These are phyloP conservation scores for Zenarchopterus dispar DNA, from an alignment of 2,797 vertebrate species.

Conservation along the genomic window DNA sequence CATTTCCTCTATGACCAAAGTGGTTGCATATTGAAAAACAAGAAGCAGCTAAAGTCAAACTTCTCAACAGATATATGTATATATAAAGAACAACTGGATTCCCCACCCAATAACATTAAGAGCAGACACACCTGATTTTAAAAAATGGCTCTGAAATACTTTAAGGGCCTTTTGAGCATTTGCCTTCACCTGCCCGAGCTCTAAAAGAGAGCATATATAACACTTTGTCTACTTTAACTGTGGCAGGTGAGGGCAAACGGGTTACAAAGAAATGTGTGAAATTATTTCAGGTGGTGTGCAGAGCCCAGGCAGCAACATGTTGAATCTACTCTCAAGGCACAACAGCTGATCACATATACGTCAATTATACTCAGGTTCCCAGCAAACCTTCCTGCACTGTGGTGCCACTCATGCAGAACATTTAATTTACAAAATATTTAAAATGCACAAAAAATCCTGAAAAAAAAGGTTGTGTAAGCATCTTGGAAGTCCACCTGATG, in stretches of 20 bases:
- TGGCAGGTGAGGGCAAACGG: conserved; percentile 16
- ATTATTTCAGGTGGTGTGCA: conserved; percentile 81
- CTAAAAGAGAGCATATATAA: conserved; percentile 7
- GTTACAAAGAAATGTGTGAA: conserved; percentile 42
- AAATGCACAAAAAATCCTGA: conserved; percentile 50
- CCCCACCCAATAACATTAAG: conserved; percentile 63
- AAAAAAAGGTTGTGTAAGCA: conserved; percentile 61
- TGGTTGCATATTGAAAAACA: conserved; percentile 99
- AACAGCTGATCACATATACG: conserved; percentile 95
- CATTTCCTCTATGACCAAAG: conserved; percentile 92
- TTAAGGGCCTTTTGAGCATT: conserved; percentile 42
- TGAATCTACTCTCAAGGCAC: conserved; percentile 99
- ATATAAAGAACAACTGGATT: conserved; percentile 84
- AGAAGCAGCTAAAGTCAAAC: conserved; percentile 94
- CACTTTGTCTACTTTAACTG: conserved; percentile 2
- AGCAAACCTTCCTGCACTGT: conserved; percentile 61
- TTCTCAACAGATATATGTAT: conserved; percentile 84
- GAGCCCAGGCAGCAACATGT: conserved; percentile 94
- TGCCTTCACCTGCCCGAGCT: conserved; percentile 24
- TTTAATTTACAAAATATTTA: conserved; percentile 57
- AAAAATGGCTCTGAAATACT: conserved; percentile 68
- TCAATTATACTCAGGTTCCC: conserved; percentile 81
- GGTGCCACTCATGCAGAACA: conserved; percentile 61
- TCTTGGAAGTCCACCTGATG: conserved; percentile 40
- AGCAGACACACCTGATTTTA: conserved; percentile 71